Conservation (phyloP, 2,113 vertebrate species). For the Brienomyrus longianalis region DNA sequence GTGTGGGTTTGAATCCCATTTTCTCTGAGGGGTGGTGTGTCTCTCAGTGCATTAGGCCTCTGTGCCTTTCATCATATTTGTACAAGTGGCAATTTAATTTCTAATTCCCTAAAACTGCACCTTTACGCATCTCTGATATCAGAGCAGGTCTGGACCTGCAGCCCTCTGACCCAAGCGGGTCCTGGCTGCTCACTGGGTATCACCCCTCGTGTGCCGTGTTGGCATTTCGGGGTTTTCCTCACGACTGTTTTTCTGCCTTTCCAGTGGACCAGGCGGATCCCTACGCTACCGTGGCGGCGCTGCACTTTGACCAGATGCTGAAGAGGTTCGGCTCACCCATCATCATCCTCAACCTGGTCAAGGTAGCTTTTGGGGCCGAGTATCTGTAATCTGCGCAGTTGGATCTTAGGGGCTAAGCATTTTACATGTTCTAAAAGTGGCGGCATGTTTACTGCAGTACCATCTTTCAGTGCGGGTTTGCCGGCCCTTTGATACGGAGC, state of each 20-base stretch:
- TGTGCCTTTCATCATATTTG: neutral
- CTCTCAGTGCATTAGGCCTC: neutral
- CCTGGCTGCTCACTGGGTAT: neutral
- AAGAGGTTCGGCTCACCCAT: constrained; percentile 95
- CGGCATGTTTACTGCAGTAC: no score
- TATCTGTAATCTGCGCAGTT: neutral
- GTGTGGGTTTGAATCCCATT: neutral
- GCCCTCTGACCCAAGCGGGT: no score
- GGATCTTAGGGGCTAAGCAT: neutral
- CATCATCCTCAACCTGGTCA: constrained; percentile 95
- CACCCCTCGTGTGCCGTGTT: neutral
- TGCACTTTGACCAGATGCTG: constrained; percentile 98
- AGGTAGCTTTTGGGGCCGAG: constrained; percentile 63
- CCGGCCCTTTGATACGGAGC: neutral
- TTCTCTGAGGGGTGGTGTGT: neutral
- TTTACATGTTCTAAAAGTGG: neutral
- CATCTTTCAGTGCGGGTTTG: neutral
- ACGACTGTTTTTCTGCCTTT: constrained; percentile 21
- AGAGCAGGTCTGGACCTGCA: neutral
- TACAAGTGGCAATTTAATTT: neutral
- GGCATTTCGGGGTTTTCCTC: neutral
- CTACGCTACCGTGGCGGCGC: constrained; percentile 81
- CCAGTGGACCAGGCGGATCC: constrained; percentile 98
- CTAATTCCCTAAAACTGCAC: neutral
- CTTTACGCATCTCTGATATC: neutral